phyloP scores from a whole-genome alignment of 2,888 invertebrate species.

The Macrosiphum euphorbiae region DNA sequence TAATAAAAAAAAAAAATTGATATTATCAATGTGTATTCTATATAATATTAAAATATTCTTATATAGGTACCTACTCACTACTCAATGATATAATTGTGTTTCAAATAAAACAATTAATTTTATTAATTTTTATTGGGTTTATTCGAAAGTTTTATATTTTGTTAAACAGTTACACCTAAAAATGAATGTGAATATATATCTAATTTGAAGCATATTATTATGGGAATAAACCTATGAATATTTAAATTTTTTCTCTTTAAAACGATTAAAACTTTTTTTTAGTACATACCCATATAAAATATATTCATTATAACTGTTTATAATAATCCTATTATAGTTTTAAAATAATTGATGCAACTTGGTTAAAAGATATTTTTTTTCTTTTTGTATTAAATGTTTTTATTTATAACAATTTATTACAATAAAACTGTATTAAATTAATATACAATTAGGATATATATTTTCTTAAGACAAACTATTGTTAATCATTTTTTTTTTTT shows the following conservation, averaged over 20 bases:
- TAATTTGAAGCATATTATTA: neutral
- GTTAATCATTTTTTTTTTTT: no score
- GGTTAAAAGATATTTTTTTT: neutral
- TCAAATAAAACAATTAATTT: neutral
- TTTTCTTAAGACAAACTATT: neutral
- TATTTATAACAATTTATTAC: neutral
- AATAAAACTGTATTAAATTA: neutral
- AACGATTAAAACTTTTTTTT: neutral
- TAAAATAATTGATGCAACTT: neutral
- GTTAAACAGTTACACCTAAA: neutral
- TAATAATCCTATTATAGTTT: neutral
- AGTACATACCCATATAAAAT: neutral
- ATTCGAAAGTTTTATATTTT: neutral
- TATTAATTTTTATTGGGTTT: neutral
- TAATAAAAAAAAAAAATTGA: no score
- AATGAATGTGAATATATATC: neutral
- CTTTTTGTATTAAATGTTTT: neutral
- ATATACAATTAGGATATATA: neutral
- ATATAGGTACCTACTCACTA: no score
- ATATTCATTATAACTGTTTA: neutral
- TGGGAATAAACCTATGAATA: neutral
- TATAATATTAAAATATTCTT: neutral
- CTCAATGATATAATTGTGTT: neutral
- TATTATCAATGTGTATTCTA: neutral
- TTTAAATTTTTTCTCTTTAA: neutral